Base-by-base conservation (phyloP, 2,888 invertebrate species). In the Notocelia uddmanniana region DNA sequence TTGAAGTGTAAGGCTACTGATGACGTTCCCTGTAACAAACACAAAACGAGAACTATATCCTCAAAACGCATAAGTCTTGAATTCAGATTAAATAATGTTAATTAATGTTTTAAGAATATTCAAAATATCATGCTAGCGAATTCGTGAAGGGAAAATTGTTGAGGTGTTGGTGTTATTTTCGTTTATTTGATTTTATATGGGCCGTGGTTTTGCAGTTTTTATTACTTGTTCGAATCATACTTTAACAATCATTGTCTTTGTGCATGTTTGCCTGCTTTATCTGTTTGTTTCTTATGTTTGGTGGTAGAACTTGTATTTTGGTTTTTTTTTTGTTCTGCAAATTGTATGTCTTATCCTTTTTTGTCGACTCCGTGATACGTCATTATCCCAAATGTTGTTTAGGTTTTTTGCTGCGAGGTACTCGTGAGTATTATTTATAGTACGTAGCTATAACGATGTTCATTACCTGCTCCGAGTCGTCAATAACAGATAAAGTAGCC, bases 261-360 rank as follows among this genome's bases (percentile, higher is more conserved):
- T 91, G 92, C 91, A 91, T 93, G 92, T 88, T 87, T 90, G 90
- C 91, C 90, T 91, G 91, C 83, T 85, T 84, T 89, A 87, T 85
- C 83, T 57, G 73, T 81, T 84, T 81, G 79, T 81, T 75, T 73
- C 75, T 82, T 77, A 68, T 75, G 74, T 84, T 79, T 86, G 79
- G 80, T 83, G 81, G 79, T 85, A 82, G 81, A 76, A 63, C 71
- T 77, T 79, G 76, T 77, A 66, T 74, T 74, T 73, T 31, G 58
- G n/a, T n/a, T n/a, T n/a, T n/a, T n/a, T 72, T 73, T 76, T 62
- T 63, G 54, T 68, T 72, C 66, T 62, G 74, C 77, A 57, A 74
- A 62, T 73, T 69, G 70, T 77, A 72, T 69, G 69, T 58, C 68
- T 64, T 64, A 62, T 71, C 55, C 62, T 71, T 73, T 74, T 72